Base-by-base conservation (phyloP, 2,888 invertebrate species). In the Chelonus formosanus region DNA sequence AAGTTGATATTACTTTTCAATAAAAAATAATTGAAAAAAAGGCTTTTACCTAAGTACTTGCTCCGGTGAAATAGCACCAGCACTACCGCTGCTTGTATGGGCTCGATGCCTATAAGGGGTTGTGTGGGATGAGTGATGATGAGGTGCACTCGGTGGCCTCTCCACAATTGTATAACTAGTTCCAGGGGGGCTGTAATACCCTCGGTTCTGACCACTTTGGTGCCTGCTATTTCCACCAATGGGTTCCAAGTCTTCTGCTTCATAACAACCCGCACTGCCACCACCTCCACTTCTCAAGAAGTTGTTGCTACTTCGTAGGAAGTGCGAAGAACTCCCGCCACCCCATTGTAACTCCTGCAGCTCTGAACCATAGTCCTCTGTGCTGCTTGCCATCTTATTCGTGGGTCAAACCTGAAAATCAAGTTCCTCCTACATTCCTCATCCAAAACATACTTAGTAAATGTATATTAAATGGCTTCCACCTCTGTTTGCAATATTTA, bases 141-240 rank as follows among this genome's bases (percentile, higher is more conserved):
- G 90, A 73, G 90, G 90, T 56, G 90, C 90, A 75, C 90, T 90
- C 71, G 90, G 90, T 70, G 91, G 91, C 71, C 93, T 87, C 85
- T 94, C 94, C 78, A 94, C 91, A 84, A 94, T 94, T 79, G 94
- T 94, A 85, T 94, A 94, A 67, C 93, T 93, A 73, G 94, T 94
- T 70, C 94, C 94, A 36, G 94, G 94, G 65, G 94, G 94, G 72
- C 94, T 94, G 85, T 94, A 94, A 85, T 94, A 94, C n/a, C 83
- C 84, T 36, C 71, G 91, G 87, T 72, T 92, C 90, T 73, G 92
- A 88, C 56, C 90, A 8, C 60, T 56, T 52, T 71, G 67, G 63
- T 70, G 67, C 87, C 75, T 90, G 85, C 78, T 78, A 35, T 86
- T 86, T 71, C 86, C 76, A 63, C 64, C 62, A 34, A 67, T 70